phyloP scores from a whole-genome alignment of 1,140 invertebrate species.

The Eueides isabella region DNA sequence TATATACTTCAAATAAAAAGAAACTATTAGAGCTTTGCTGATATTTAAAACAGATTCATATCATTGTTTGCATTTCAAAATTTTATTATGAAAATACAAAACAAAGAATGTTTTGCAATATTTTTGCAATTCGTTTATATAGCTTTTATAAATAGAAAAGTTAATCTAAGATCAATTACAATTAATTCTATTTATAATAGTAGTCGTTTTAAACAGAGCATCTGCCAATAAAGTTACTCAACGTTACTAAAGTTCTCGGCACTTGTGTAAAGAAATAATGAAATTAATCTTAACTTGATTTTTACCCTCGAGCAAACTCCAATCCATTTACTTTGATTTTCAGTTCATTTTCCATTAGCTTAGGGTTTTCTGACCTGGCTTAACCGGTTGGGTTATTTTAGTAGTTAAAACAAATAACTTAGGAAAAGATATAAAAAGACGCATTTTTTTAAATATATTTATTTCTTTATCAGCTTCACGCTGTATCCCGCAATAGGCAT shows the following conservation, averaged over 20 bases:
- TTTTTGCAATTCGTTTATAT: too few relatives aligned
- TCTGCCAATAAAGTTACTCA: neutral
- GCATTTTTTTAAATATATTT: too few relatives aligned
- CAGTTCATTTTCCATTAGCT: slow-evolving; percentile 19
- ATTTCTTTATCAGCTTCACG: too few relatives aligned
- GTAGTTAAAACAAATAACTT: neutral
- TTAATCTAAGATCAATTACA: neutral
- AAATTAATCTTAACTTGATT: slow-evolving; percentile 12
- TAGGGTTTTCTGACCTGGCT: slow-evolving; percentile 9
- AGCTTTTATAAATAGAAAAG: too few relatives aligned
- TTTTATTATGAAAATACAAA: too few relatives aligned
- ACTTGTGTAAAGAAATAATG: neutral
- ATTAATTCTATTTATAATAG: neutral
- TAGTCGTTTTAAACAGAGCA: neutral
- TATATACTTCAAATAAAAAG: too few relatives aligned
- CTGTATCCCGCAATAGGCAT: too few relatives aligned
- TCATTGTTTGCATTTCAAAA: too few relatives aligned
- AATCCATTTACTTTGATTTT: slow-evolving; percentile 29
- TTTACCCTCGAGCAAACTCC: slow-evolving; percentile 6
- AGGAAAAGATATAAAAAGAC: neutral
- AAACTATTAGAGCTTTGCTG: too few relatives aligned
- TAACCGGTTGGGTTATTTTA: neutral
- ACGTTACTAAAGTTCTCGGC: neutral
- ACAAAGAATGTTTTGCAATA: too few relatives aligned
- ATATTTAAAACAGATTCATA: too few relatives aligned